Percentiles rank a stretch among this genome's conserved stretches.
Evolutionary conservation across 1,140 invertebrate genomes (phyloP).

Genomic region (Drosophila funebris): DNA sequence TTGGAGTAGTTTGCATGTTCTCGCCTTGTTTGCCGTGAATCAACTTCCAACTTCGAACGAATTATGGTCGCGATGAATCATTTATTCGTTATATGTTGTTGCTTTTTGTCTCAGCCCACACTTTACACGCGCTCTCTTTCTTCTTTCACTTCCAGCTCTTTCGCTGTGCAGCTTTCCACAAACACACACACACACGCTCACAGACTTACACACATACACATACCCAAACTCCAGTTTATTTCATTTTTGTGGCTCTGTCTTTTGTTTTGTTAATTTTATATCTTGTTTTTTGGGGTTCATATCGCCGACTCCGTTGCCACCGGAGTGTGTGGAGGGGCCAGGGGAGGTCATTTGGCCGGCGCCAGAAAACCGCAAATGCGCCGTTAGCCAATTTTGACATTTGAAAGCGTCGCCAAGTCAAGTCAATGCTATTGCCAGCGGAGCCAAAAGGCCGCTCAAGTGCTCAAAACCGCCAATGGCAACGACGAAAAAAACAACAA

Average conservation of each 20-base stretch:
- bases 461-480: neutral
- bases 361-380: constrained; percentile 42
- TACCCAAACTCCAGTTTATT: constrained; percentile 11
- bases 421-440: neutral
- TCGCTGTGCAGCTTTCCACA: constrained; percentile 10
- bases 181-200: neutral
- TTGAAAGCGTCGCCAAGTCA: constrained; percentile 37
- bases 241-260: constrained; percentile 53
- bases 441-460: constrained; percentile 26
- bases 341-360: constrained; percentile 44
- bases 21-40: constrained; percentile 66
- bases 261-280: constrained; percentile 71
- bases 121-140: constrained; percentile 30
- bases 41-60: constrained; percentile 73
- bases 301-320: constrained; percentile 12
- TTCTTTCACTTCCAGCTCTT: constrained; percentile 30
- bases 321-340: constrained; percentile 2
- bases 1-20: constrained; percentile 40
- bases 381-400: constrained; percentile 62
- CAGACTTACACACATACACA: neutral
- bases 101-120: constrained; percentile 46
- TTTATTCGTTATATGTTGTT: constrained; percentile 27
- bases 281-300: constrained; percentile 42
- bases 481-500: neutral
- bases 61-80: constrained; percentile 72